Conservation (phyloP, 2,797 vertebrate genomes). For the Darevskia mixta region DNA sequence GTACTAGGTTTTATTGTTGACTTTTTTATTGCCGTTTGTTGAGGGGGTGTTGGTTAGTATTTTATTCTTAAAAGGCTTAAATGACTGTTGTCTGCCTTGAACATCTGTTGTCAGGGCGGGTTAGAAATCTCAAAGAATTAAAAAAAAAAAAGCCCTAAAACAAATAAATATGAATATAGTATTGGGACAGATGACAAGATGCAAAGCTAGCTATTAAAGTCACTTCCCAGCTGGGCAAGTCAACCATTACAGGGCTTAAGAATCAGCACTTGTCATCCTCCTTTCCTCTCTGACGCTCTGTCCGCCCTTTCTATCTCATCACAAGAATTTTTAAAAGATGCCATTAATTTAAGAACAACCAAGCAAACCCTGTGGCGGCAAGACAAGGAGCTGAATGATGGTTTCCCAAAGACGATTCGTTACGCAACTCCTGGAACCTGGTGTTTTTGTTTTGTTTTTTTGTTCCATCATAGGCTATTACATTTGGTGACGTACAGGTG, state of each 20-base stretch:
- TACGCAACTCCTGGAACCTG: slow-evolving; percentile 52
- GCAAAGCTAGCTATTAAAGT: neutral
- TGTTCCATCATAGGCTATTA: slow-evolving; percentile 17
- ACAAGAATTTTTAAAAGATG: neutral
- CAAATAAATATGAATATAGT: slow-evolving; percentile 1
- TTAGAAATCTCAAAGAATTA: neutral
- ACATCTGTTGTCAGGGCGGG: neutral
- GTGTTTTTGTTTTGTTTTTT: slow-evolving; percentile 48
- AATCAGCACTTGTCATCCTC: too few species aligned
- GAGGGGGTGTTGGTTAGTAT: neutral
- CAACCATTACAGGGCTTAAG: neutral
- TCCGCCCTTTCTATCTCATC: neutral
- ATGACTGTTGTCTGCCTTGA: neutral
- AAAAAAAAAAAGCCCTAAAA: neutral
- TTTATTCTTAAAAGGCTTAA: neutral
- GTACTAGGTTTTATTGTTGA: too few species aligned
- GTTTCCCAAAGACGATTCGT: neutral
- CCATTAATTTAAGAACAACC: neutral
- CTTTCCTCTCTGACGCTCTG: neutral
- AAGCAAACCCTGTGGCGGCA: slow-evolving; percentile 39
- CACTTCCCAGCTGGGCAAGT: neutral
- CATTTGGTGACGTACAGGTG: neutral
- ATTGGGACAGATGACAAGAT: neutral
- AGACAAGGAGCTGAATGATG: slow-evolving; percentile 14
- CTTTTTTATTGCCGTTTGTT: too few species aligned